phyloP scores from a whole-genome alignment of 2,797 vertebrate species.

The Hypotaenidia philippensis region DNA sequence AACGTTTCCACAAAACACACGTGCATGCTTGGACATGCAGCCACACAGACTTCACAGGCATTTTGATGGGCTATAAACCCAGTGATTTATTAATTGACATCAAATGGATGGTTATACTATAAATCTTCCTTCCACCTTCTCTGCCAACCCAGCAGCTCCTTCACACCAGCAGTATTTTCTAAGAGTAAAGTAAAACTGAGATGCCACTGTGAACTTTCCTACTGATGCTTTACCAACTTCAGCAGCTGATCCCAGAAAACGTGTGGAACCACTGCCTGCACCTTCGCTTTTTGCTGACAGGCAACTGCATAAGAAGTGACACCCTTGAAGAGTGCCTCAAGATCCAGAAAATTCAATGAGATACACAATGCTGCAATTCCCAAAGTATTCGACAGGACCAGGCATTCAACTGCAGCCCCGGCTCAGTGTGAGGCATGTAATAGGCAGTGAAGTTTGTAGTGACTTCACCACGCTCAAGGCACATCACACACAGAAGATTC shows the following conservation, averaged over 20 bases:
- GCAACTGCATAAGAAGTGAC: neutral
- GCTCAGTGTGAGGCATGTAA: neutral
- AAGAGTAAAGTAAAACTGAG: neutral
- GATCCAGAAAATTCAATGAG: neutral
- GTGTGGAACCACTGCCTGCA: neutral
- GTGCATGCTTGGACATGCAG: neutral
- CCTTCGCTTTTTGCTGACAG: neutral
- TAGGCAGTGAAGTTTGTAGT: neutral
- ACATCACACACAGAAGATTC: neutral
- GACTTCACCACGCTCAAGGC: rapidly evolving
- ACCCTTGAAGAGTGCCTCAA: neutral
- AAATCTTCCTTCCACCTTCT: neutral
- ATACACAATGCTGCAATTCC: neutral
- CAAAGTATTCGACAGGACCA: rapidly evolving
- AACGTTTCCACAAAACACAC: neutral
- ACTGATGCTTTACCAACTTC: neutral
- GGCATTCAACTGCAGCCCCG: neutral
- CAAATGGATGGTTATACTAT: neutral
- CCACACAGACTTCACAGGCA: neutral
- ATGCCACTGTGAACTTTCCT: neutral
- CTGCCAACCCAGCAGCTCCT: neutral
- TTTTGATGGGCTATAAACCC: neutral
- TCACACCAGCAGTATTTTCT: neutral
- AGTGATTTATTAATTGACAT: neutral
- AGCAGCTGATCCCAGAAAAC: neutral